These are phyloP conservation scores for Semotilus atromaculatus DNA, from an alignment of 2,797 vertebrate species.

Conservation along the genomic window DNA sequence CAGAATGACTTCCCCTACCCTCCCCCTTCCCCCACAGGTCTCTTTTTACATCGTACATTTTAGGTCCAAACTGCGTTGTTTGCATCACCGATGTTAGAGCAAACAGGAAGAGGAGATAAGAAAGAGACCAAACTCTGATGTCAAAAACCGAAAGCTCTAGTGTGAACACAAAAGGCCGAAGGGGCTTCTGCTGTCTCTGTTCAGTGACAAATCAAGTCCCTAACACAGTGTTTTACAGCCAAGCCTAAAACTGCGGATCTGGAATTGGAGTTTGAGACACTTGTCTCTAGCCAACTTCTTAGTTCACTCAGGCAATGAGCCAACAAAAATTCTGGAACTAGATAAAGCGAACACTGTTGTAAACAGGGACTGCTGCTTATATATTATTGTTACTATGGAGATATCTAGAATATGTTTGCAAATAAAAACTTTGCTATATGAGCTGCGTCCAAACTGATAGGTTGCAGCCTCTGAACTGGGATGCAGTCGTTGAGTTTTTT, in stretches of 20 bases:
- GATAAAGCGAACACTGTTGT: constrained; percentile 1
- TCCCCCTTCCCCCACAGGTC: constrained; percentile 3
- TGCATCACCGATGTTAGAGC: background rate
- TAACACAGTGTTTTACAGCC: constrained; percentile 36
- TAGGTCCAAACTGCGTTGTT: constrained; percentile 1
- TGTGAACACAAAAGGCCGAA: constrained; percentile 30
- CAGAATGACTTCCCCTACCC: background rate
- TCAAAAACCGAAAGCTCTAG: background rate
- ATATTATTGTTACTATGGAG: background rate
- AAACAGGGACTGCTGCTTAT: background rate
- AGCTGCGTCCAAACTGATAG: background rate
- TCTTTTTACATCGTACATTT: constrained; percentile 20
- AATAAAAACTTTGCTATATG: background rate
- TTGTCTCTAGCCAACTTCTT: constrained; percentile 16
- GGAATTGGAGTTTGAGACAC: constrained; percentile 23
- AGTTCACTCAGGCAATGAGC: background rate
- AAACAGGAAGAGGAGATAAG: background rate
- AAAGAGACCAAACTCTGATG: background rate
- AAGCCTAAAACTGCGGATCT: constrained; percentile 37
- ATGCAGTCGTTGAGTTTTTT: background rate
- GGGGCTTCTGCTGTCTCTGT: constrained; percentile 48
- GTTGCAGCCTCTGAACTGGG: background rate
- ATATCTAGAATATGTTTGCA: background rate
- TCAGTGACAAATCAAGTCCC: constrained; percentile 49
- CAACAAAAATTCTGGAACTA: constrained; percentile 33